These are phyloP conservation scores for Grus americana DNA, from an alignment of 2,113 vertebrate species.

Conservation along the genomic window DNA sequence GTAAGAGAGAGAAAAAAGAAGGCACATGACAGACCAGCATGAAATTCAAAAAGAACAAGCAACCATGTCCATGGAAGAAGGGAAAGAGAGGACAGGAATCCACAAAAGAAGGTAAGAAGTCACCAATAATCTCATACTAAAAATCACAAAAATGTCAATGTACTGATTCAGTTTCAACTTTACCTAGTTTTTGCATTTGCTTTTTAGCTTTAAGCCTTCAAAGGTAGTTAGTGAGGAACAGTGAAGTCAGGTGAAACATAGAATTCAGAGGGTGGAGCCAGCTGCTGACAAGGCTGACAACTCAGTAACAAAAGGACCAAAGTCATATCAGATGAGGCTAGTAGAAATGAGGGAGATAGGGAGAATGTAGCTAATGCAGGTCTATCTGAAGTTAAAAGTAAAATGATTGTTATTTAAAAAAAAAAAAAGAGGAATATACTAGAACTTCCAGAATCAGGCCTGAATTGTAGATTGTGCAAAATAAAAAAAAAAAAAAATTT, in stretches of 20 bases:
- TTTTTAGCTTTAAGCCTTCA: not conserved
- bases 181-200: not conserved
- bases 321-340: not conserved
- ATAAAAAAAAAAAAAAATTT: too few relatives aligned
- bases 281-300: not conserved
- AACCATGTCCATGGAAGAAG: not conserved
- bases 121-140: not conserved
- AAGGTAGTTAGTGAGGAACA: not conserved
- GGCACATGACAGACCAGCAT: not conserved
- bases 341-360: not conserved
- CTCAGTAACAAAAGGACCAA: not conserved
- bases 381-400: not conserved
- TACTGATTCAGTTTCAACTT: not conserved
- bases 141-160: not conserved
- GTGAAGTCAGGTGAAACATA: not conserved
- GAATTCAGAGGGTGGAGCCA: not conserved
- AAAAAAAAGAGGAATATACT: not conserved
- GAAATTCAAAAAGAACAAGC: not conserved
- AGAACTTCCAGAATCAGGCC: not conserved
- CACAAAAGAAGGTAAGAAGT: not conserved
- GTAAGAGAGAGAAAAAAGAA: not conserved
- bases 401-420: not conserved
- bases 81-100: not conserved
- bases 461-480: not conserved
- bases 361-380: not conserved